phyloP scores from a whole-genome alignment of 2,797 vertebrate genomes.

The Anguilla marmorata region DNA sequence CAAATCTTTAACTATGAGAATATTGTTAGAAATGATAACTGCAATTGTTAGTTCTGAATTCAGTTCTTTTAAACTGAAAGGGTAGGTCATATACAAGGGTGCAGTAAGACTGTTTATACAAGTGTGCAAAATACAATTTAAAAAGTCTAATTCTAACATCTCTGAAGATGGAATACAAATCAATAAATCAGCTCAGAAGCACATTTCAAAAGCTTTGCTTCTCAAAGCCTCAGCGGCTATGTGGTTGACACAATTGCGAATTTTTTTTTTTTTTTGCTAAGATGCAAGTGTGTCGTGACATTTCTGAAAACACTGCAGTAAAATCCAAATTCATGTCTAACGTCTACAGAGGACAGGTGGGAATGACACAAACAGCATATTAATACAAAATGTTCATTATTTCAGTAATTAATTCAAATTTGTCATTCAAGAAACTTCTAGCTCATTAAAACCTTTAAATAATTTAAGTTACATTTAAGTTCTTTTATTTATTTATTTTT shows the following conservation, averaged over 20 bases:
- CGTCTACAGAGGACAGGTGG: not conserved
- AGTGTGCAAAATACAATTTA: not conserved
- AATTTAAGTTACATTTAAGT: too few species aligned
- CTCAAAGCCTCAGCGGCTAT: not conserved
- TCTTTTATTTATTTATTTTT: too few species aligned
- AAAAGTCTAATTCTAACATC: not conserved
- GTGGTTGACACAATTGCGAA: not conserved
- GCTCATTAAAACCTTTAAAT: too few species aligned
- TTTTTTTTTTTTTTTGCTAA: too few species aligned
- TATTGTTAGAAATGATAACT: too few species aligned
- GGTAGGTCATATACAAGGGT: too few species aligned
- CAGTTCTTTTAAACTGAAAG: too few species aligned
- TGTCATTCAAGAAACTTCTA: too few species aligned
- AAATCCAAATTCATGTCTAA: not conserved
- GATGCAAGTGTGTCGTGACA: too few species aligned
- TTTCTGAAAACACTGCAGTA: not conserved
- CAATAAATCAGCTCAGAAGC: not conserved
- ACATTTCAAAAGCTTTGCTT: not conserved
- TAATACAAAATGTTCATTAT: not conserved
- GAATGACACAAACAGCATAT: too few species aligned
- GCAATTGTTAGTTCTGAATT: too few species aligned
- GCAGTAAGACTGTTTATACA: not conserved
- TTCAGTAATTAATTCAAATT: not conserved
- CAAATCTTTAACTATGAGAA: too few species aligned
- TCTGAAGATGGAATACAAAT: not conserved